phyloP scores from a whole-genome alignment of 2,888 invertebrate genomes.

The Catonia carolina region DNA sequence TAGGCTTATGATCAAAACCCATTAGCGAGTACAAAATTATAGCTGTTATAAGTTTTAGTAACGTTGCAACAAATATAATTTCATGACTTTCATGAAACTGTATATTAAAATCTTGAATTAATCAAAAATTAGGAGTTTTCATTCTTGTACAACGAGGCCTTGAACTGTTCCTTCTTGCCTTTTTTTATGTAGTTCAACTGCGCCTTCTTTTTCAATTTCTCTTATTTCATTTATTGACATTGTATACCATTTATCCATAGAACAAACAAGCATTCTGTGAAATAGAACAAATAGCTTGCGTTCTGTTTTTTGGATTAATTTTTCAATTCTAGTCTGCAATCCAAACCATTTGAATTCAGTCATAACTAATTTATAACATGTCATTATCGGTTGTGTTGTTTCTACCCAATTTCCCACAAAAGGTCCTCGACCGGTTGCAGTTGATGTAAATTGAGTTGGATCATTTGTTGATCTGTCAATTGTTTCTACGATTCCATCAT shows the following conservation, averaged over 20 bases:
- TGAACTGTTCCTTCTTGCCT: background rate
- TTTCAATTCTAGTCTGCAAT: constrained; percentile 3
- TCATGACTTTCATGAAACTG: too few relatives aligned
- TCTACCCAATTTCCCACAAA: background rate
- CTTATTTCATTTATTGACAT: background rate
- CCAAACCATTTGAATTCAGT: constrained; percentile 4
- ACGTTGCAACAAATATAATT: too few relatives aligned
- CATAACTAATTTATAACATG: background rate
- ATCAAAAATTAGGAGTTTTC: too few relatives aligned
- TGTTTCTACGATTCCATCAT: constrained; percentile 41
- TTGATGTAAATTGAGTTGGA: background rate
- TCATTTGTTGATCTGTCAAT: background rate
- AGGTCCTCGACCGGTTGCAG: background rate
- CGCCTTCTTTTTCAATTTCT: background rate
- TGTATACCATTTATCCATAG: background rate
- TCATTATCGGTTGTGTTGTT: constrained; percentile 3
- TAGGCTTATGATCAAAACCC: too few relatives aligned
- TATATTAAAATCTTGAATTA: too few relatives aligned
- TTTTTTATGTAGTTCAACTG: background rate
- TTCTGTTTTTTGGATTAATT: constrained; percentile 6
- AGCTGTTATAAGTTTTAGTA: too few relatives aligned
- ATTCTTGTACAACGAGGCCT: background rate
- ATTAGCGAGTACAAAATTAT: too few relatives aligned
- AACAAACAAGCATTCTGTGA: constrained; percentile 2
- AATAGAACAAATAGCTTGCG: background rate